Evolutionary conservation across 2,888 invertebrate genomes (phyloP).

Genomic region (Clostera curtula): DNA sequence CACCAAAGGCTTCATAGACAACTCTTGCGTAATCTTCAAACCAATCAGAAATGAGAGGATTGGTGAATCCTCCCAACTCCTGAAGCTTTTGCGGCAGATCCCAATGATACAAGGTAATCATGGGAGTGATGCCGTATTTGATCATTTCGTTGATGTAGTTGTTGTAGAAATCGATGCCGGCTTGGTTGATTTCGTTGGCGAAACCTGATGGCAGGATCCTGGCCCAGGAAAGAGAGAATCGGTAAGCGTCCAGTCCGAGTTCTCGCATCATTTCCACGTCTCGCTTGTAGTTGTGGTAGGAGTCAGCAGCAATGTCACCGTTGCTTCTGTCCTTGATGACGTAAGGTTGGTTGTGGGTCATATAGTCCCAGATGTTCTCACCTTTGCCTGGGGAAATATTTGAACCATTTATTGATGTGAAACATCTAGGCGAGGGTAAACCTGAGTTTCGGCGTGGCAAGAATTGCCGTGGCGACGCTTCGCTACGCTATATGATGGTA

Average conservation of each 20-base stretch:
- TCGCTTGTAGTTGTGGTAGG: constrained; percentile 74
- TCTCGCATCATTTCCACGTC: constrained; percentile 59
- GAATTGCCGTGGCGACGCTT: background rate
- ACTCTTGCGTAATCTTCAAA: constrained; percentile 63
- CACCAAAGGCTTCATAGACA: constrained; percentile 55
- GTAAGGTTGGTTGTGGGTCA: constrained; percentile 31
- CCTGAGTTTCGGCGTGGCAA: too few relatives aligned
- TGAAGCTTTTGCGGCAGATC: constrained; percentile 69
- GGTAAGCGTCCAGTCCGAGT: constrained; percentile 58
- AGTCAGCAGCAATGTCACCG: constrained; percentile 75
- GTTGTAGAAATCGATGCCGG: constrained; percentile 78
- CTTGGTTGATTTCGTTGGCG: constrained; percentile 63
- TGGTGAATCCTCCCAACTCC: constrained; percentile 67
- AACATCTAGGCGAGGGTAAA: too few relatives aligned
- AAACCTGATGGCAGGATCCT: constrained; percentile 76
- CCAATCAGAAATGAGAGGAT: constrained; percentile 50
- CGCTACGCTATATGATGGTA: too few relatives aligned
- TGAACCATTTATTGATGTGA: too few relatives aligned
- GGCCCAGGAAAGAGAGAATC: constrained; percentile 77
- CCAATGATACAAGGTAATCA: constrained; percentile 72
- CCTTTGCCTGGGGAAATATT: constrained; percentile 40
- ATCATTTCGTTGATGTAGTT: constrained; percentile 76
- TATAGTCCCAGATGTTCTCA: constrained; percentile 39
- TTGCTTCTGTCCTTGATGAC: constrained; percentile 43
- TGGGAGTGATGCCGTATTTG: constrained; percentile 74